Base-by-base conservation (phyloP, 2,113 vertebrate species). In the Podarcis cretensis region DNA sequence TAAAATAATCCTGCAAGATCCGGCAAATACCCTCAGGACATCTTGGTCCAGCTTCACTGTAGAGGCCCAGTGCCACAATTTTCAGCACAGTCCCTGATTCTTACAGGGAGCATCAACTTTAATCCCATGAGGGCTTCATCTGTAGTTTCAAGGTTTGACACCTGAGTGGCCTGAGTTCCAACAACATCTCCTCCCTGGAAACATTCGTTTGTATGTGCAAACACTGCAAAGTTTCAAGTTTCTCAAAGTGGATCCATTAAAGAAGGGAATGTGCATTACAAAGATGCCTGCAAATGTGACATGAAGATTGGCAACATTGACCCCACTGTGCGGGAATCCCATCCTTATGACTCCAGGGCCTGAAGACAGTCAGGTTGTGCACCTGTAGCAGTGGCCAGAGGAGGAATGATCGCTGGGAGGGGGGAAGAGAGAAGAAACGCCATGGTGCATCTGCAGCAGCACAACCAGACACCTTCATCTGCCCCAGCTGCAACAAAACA, bases 1-100 rank as follows among this genome's bases (percentile, higher is more conserved):
- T n/a, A n/a, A 40, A 5, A 87, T 54, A 89, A 77, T 77, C 40
- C 54, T 87, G 65, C 83, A 43, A 75, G 66, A 84, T 83, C 68
- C 89, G 82, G 23, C 27, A 69, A 86, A 84, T 9, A 82, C 76
- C 68, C 48, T 16, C 20, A 20, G 73, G 59, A 68, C 83, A 12
- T 48, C 79, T 81, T 66, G 65, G 30, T 77, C 85, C 54, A 89
- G 4, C 40, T 88, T 91, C 74, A 4, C 73, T 77, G 66, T n/a
- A 16, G 18, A 69, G 13, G 3, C 66, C 85, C 57, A 32, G 23
- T 0, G 0, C 2, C 71, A 21, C 87, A 23, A 2, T 79, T 32
- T 89, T 43, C 30, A 63, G 69, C 75, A 80, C 40, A 87, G 84
- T 83, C 81, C 23, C 77, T 65, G 57, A 40, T 18, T 73, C 16